These are phyloP conservation scores for Sitobion miscanthi DNA, from an alignment of 1,140 invertebrate genomes.

Conservation along the genomic window DNA sequence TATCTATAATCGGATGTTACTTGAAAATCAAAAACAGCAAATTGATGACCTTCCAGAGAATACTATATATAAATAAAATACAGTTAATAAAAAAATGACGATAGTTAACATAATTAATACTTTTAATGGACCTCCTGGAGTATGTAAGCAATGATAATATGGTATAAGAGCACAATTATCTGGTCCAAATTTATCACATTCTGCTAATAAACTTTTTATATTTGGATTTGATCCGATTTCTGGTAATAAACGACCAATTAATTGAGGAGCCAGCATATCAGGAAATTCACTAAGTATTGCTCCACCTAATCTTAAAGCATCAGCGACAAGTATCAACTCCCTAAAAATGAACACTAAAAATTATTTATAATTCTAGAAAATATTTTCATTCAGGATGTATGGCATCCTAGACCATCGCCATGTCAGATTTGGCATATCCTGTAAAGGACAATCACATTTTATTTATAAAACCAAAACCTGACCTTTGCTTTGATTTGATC, in stretches of 20 bases:
- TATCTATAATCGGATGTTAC: slow-evolving; percentile 91
- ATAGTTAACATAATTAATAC: slow-evolving; percentile 64
- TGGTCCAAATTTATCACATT: slow-evolving; percentile 87
- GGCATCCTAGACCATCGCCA: slow-evolving; percentile 38
- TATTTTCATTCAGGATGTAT: slow-evolving; percentile 12
- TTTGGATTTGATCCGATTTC: slow-evolving; percentile 86
- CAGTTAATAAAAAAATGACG: neutral
- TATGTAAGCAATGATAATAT: slow-evolving; percentile 93
- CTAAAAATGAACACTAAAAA: slow-evolving; percentile 64
- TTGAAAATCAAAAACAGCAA: slow-evolving; percentile 94
- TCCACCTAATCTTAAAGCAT: slow-evolving; percentile 89
- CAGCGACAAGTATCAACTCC: slow-evolving; percentile 91
- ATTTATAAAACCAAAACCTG: slow-evolving; percentile 46
- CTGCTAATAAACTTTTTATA: slow-evolving; percentile 83
- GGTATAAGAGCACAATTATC: slow-evolving; percentile 89
- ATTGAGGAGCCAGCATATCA: slow-evolving; percentile 94
- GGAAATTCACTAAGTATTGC: slow-evolving; percentile 89
- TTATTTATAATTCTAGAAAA: slow-evolving; percentile 16
- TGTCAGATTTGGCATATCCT: slow-evolving; percentile 50
- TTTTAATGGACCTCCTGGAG: slow-evolving; percentile 95
- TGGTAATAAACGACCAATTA: slow-evolving; percentile 90
- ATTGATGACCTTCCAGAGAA: slow-evolving; percentile 96
- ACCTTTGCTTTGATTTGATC: slow-evolving; percentile 47
- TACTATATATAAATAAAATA: slow-evolving; percentile 70
- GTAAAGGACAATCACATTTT: slow-evolving; percentile 31